Evolutionary conservation across 2,888 invertebrate genomes (phyloP), one percentile per base, ranked within the genome.

Genomic region (Sepioteuthis lessoniana): DNA sequence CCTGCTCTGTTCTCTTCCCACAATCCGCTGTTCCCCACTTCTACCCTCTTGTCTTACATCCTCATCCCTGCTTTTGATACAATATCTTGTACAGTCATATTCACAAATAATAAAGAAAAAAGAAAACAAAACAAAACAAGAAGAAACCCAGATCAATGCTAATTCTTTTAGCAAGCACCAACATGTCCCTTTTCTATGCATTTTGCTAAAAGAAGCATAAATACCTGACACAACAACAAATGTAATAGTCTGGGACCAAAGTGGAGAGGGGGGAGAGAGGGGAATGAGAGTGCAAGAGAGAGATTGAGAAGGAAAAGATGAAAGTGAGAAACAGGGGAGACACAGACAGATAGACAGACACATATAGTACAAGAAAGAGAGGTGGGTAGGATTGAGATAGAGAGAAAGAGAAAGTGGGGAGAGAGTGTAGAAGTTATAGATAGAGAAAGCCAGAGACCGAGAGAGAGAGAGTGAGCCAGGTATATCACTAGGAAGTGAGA

Each of bases 231-330:
- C 76, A 13, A 76, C 16, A n/a, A 76, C n/a, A 76, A 76, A 76
- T n/a, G 76, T n/a, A 76, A 76, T n/a, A 76, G 76, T n/a, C 76
- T n/a, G 76, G 76, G 76, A 76, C 76, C 76, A 76, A 76, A 76
- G 76, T 76, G n/a, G 13, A 76, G 8, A 76, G 76, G 19, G 76
- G n/a, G 76, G n/a, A n/a, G n/a, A n/a, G n/a, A n/a, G n/a, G 42
- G 7, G 42, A 42, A 7, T n/a, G n/a, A n/a, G n/a, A n/a, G n/a
- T n/a, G n/a, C n/a, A n/a, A 42, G 7, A 42, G 3, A 5, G 42
- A 42, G 7, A 42, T n/a, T n/a, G 42, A 42, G 4, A 42, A 7
- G 7, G 42, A n/a, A n/a, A n/a, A n/a, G n/a, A n/a, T 5, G 7
- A 42, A 7, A 42, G 7, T 5, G 42, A 42, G 42, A 7, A 7